These are phyloP conservation scores for Esox niger DNA, from an alignment of 2,113 vertebrate species.

Conservation along the genomic window DNA sequence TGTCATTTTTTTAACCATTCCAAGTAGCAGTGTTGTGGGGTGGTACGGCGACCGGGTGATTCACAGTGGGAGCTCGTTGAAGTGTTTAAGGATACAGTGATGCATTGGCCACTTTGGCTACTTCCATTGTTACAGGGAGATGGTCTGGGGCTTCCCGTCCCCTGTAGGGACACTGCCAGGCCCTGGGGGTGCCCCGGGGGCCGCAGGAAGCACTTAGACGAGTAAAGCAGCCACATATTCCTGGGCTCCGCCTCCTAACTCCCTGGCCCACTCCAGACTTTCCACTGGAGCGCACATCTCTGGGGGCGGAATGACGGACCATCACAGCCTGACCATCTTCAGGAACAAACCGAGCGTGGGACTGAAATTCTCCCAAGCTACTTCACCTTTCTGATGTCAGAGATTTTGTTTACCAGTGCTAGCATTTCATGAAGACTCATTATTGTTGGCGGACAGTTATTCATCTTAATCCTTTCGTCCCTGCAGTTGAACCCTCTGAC, in stretches of 20 bases:
- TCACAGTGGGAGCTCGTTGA: conserved; percentile 54
- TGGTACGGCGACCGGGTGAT: conserved; percentile 46
- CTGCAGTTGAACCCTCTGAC: conserved; percentile 92
- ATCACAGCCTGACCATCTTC: conserved; percentile 35
- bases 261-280: conserved; percentile 47
- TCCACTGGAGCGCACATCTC: conserved; percentile 51
- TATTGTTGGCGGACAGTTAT: conserved; percentile 10
- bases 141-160: conserved; percentile 41
- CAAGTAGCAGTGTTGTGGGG: conserved; percentile 40
- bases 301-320: conserved; percentile 61
- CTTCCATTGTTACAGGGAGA: conserved; percentile 58
- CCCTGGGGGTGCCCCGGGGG: conserved; percentile 57
- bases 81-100: conserved; percentile 56
- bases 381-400: not conserved
- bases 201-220: conserved; percentile 67
- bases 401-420: not conserved
- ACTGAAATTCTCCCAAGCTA: not conserved
- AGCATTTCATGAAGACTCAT: not conserved
- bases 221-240: conserved; percentile 70
- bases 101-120: conserved; percentile 48
- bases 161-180: conserved; percentile 37
- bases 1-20: conserved; percentile 44
- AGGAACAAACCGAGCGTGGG: conserved; percentile 33
- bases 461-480: conserved; percentile 7
- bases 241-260: conserved; percentile 3